These are phyloP conservation scores for Pristis pectinata DNA, from an alignment of 2,797 vertebrate genomes.

Conservation along the genomic window DNA sequence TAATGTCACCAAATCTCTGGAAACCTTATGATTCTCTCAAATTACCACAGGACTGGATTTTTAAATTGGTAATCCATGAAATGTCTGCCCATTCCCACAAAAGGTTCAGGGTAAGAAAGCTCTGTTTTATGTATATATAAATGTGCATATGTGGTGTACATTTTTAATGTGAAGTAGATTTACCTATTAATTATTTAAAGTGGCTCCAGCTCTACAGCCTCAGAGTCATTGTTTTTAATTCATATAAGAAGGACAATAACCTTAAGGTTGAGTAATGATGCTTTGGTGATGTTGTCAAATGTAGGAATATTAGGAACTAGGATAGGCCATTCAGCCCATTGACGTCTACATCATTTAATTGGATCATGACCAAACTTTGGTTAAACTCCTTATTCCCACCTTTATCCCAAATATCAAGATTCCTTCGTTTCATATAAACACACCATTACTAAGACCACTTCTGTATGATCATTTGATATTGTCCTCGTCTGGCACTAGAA, in stretches of 20 bases:
- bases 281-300: not conserved
- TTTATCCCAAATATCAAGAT: not conserved
- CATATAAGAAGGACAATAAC: not conserved
- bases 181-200: conserved; percentile 23
- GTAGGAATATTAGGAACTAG: not conserved
- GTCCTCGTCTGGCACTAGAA: too few species aligned
- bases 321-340: not conserved
- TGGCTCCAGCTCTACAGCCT: not conserved
- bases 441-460: too few species aligned
- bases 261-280: not conserved
- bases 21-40: not conserved
- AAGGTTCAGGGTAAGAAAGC: not conserved
- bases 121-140: not conserved
- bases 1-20: not conserved
- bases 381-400: not conserved
- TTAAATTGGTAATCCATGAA: not conserved
- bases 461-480: too few species aligned
- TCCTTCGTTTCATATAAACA: too few species aligned
- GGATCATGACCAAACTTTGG: not conserved
- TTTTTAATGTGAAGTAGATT: conserved; percentile 19
- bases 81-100: not conserved
- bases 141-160: not conserved
- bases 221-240: not conserved
- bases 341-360: not conserved
- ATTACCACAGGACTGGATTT: not conserved